Evolutionary conservation across 2,888 invertebrate genomes (phyloP).

Genomic region (Cephus pygmeus): DNA sequence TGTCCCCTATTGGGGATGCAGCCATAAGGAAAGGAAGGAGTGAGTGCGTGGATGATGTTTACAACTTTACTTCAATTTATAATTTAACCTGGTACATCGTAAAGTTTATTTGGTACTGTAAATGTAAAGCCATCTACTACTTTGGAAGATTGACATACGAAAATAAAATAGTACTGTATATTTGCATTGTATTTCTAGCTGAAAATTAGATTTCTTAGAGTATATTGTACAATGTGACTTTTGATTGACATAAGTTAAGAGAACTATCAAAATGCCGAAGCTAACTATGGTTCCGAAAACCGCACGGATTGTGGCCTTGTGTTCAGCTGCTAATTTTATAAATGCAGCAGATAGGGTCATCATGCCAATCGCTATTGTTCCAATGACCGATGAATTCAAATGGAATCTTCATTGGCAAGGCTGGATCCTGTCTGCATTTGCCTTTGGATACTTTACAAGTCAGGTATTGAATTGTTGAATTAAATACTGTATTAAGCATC

Average conservation of each 20-base stretch:
- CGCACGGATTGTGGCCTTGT: constrained; percentile 74
- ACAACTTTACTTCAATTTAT: no score
- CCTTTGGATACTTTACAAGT: constrained; percentile 81
- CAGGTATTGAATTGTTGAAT: constrained; percentile 67
- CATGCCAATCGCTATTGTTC: constrained; percentile 82
- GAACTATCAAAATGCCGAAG: constrained; percentile 60
- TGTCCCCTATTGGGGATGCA: no score
- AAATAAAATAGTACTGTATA: no score
- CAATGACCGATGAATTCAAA: constrained; percentile 77
- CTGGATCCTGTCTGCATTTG: constrained; percentile 81
- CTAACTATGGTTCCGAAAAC: constrained; percentile 69
- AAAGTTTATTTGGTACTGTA: no score
- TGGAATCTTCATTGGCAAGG: constrained; percentile 80
- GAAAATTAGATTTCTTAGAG: neutral
- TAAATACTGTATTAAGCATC: no score
- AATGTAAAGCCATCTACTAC: no score
- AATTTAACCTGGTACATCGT: no score
- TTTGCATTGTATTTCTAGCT: no score
- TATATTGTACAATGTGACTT: constrained; percentile 27
- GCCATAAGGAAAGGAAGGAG: no score
- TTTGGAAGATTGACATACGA: no score
- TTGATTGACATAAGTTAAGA: constrained; percentile 3
- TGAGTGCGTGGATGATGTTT: no score
- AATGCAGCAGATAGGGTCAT: constrained; percentile 82
- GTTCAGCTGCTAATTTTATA: constrained; percentile 80